These are phyloP conservation scores for Mixornis gularis DNA, from an alignment of 2,113 vertebrate genomes.

Conservation along the genomic window DNA sequence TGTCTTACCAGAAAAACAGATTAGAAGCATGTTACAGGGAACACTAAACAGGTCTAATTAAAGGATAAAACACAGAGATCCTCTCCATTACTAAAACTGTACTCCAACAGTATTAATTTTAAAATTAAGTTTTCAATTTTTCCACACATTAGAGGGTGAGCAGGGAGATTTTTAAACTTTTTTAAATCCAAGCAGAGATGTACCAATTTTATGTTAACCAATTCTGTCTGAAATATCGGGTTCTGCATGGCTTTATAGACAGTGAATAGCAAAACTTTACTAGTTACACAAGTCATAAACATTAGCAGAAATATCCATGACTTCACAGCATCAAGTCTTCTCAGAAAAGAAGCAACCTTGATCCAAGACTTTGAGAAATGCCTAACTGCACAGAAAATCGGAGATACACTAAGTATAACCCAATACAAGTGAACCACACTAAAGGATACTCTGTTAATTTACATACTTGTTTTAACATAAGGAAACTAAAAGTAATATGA, in stretches of 20 bases:
- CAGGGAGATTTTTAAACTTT: not conserved
- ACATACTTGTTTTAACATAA: not conserved
- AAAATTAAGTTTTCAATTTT: not conserved
- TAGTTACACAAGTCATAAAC: not conserved
- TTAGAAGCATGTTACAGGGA: not conserved
- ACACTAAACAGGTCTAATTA: not conserved
- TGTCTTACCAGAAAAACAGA: not conserved
- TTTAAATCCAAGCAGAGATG: not conserved
- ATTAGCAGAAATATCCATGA: not conserved
- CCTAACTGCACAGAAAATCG: not conserved
- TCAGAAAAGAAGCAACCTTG: not conserved
- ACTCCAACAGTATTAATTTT: not conserved
- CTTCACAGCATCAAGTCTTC: not conserved
- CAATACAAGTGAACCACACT: not conserved
- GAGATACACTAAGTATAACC: fast-evolving
- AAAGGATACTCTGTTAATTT: not conserved
- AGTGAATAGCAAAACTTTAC: not conserved
- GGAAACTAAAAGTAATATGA: not conserved
- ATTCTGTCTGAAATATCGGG: not conserved
- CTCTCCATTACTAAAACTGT: not conserved
- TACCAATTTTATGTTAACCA: not conserved
- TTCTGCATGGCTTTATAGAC: not conserved
- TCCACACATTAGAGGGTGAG: not conserved
- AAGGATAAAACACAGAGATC: not conserved
- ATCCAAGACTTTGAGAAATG: not conserved